Conservation (phyloP, 2,888 invertebrate species). For the Acronicta aceris region DNA sequence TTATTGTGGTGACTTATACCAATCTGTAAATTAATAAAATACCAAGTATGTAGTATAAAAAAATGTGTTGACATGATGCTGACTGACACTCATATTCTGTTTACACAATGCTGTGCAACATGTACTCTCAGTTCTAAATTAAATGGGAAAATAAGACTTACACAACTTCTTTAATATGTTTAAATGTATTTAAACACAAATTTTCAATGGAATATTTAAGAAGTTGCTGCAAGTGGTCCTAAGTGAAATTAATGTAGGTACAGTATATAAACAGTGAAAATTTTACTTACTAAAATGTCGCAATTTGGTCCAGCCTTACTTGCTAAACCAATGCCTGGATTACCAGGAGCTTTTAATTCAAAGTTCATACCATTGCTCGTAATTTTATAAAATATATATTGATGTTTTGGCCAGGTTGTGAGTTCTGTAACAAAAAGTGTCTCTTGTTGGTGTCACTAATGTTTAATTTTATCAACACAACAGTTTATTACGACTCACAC, state of each 20-base stretch:
- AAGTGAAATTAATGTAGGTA: too few species aligned
- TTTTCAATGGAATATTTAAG: too few species aligned
- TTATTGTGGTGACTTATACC: conserved; percentile 59
- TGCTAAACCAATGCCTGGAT: conserved; percentile 69
- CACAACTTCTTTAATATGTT: too few species aligned
- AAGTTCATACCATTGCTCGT: conserved; percentile 68
- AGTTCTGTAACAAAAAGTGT: conserved; percentile 70
- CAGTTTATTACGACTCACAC: too few species aligned
- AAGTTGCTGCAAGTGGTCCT: too few species aligned
- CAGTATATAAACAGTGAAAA: too few species aligned
- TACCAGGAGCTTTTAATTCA: conserved; percentile 66
- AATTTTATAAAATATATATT: conserved; percentile 68
- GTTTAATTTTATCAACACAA: too few species aligned
- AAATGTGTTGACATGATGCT: background rate
- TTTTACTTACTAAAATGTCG: conserved; percentile 64
- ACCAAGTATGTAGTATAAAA: background rate
- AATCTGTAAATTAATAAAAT: conserved; percentile 53
- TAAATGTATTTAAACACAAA: too few species aligned
- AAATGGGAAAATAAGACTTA: background rate
- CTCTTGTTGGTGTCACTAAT: too few species aligned
- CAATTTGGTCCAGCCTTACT: conserved; percentile 56
- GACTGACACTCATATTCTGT: background rate
- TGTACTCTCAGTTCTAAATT: background rate
- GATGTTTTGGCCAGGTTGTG: conserved; percentile 64
- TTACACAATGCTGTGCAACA: background rate